Conservation (phyloP, 2,797 vertebrate genomes). For the Peromyscus attwateri region DNA sequence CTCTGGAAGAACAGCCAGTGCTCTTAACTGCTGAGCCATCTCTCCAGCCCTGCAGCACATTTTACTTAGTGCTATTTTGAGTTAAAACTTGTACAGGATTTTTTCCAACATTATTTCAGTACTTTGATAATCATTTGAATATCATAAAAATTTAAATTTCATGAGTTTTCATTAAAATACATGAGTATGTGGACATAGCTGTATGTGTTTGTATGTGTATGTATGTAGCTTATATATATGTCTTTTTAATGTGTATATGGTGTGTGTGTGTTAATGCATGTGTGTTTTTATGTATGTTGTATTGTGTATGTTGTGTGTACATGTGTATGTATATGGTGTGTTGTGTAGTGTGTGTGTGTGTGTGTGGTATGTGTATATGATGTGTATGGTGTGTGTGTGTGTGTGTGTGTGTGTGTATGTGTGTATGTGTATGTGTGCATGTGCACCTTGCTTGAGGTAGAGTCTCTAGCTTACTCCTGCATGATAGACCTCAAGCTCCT, state of each 20-base stretch:
- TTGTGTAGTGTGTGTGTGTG: no score
- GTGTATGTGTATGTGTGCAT: accelerated
- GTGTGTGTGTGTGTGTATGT: neutral
- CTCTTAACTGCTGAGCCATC: neutral
- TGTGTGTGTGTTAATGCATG: neutral
- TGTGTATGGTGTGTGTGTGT: no score
- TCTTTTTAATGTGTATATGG: neutral
- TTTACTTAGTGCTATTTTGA: neutral
- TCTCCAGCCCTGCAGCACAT: neutral
- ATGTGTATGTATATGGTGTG: neutral
- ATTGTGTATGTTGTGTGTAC: neutral
- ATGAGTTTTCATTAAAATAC: neutral
- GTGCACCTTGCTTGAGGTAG: neutral
- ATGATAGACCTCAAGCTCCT: neutral
- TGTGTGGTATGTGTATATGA: neutral
- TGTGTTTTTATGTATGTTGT: neutral
- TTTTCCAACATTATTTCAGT: slow-evolving; percentile 7
- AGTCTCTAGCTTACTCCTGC: neutral
- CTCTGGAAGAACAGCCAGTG: neutral
- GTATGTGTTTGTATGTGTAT: neutral
- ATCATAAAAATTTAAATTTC: neutral
- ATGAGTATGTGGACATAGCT: neutral
- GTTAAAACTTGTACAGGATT: neutral
- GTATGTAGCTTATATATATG: neutral
- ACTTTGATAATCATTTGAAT: neutral